These are phyloP conservation scores for Ctenopoma kingsleyae DNA, from an alignment of 2,797 vertebrate genomes.

Conservation along the genomic window DNA sequence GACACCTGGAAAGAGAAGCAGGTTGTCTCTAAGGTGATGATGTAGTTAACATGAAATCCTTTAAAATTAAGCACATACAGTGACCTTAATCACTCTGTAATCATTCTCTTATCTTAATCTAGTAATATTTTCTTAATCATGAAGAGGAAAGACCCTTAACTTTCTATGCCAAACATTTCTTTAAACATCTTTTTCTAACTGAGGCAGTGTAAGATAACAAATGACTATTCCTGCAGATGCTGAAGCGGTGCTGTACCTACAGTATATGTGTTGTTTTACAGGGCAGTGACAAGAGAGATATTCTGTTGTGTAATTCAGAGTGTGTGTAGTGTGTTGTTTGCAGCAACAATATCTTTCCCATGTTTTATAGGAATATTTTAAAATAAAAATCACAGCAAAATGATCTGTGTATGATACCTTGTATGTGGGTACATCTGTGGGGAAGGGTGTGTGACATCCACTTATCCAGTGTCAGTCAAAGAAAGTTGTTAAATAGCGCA, in stretches of 20 bases:
- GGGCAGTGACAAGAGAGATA: not conserved
- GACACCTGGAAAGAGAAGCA: conserved; percentile 25
- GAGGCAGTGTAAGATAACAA: not conserved
- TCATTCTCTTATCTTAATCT: too few species aligned
- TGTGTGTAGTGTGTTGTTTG: not conserved
- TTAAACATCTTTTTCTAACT: not conserved
- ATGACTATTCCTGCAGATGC: not conserved
- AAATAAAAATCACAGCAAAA: not conserved
- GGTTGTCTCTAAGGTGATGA: not conserved
- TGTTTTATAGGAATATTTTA: not conserved
- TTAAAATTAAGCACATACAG: not conserved
- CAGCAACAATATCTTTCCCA: not conserved
- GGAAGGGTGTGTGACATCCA: conserved; percentile 40
- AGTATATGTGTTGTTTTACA: not conserved
- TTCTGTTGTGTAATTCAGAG: conserved; percentile 1
- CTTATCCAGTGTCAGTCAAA: conserved; percentile 59
- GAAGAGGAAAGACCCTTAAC: not conserved
- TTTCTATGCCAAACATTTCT: not conserved
- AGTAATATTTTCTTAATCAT: not conserved
- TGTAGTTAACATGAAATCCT: not conserved
- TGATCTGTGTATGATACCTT: not conserved
- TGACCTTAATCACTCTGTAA: too few species aligned
- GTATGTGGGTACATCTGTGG: not conserved
- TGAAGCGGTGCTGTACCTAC: not conserved
- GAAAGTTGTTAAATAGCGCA: conserved; percentile 66